Percentiles rank a stretch among this genome's conserved stretches.
Conservation (phyloP, 1,140 invertebrate species). For the Aphidius ervi region DNA sequence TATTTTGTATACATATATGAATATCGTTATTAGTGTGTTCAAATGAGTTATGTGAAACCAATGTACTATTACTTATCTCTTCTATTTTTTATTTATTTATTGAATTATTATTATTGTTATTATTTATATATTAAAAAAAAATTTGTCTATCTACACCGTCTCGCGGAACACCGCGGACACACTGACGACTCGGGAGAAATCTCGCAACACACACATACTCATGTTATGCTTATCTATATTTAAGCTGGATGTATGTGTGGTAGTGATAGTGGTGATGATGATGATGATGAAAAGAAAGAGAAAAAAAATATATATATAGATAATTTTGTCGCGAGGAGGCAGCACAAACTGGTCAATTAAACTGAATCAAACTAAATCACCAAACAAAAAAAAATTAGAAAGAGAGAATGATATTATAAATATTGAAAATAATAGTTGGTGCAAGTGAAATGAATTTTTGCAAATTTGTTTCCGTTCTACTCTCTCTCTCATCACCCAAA, state of each 20-base stretch:
- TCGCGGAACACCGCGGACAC: conserved; percentile 24
- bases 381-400: no score
- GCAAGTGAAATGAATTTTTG: conserved; percentile 4
- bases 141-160: not conserved
- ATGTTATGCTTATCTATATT: no score
- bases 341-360: not conserved
- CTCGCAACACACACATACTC: not conserved
- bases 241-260: no score
- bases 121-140: not conserved
- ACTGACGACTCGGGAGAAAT: conserved; percentile 16
- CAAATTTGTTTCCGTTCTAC: not conserved
- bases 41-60: no score
- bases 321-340: not conserved
- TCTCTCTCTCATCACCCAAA: conserved; percentile 15
- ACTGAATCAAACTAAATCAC: no score
- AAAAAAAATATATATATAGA: no score
- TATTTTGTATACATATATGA: no score
- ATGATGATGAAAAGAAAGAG: not conserved
- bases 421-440: not conserved
- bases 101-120: not conserved
- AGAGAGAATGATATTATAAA: not conserved
- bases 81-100: not conserved
- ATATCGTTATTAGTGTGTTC: no score
- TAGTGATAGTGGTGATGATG: not conserved
- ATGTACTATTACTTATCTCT: no score